These are phyloP conservation scores for Ariolimax columbianus DNA, from an alignment of 2,888 invertebrate species.

Conservation along the genomic window DNA sequence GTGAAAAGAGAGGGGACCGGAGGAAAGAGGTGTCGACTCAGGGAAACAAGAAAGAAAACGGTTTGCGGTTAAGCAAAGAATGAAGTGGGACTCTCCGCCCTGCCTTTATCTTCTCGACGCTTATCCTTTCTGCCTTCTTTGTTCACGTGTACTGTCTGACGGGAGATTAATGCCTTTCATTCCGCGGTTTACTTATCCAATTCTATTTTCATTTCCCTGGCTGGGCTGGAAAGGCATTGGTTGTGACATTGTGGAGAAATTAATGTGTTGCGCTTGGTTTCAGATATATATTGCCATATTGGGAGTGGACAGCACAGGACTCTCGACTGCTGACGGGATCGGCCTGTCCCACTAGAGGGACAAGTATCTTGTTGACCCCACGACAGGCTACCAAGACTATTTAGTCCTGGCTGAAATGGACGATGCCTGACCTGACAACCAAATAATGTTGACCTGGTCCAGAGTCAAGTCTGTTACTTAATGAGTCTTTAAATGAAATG, in stretches of 20 bases:
- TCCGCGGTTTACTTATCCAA: no score
- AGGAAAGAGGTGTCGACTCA: background rate
- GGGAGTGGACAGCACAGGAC: no score
- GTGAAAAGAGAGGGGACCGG: background rate
- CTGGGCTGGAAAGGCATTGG: no score
- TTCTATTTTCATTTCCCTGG: no score
- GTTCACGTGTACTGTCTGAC: background rate
- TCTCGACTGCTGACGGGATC: no score
- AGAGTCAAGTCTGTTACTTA: background rate
- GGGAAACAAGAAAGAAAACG: background rate
- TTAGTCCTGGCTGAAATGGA: no score
- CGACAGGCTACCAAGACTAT: no score
- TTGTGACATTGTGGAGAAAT: no score
- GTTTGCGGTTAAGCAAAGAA: background rate
- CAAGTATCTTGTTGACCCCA: no score
- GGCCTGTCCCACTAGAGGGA: no score
- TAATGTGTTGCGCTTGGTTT: no score
- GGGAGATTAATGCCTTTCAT: no score
- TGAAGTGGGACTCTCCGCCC: background rate
- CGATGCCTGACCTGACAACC: background rate
- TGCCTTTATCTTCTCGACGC: background rate
- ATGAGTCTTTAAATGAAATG: background rate
- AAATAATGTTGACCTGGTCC: background rate
- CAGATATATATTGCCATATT: background rate
- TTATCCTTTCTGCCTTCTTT: background rate